Evolutionary conservation across 2,797 vertebrate genomes (phyloP).

Genomic region (Carcharodon carcharias): DNA sequence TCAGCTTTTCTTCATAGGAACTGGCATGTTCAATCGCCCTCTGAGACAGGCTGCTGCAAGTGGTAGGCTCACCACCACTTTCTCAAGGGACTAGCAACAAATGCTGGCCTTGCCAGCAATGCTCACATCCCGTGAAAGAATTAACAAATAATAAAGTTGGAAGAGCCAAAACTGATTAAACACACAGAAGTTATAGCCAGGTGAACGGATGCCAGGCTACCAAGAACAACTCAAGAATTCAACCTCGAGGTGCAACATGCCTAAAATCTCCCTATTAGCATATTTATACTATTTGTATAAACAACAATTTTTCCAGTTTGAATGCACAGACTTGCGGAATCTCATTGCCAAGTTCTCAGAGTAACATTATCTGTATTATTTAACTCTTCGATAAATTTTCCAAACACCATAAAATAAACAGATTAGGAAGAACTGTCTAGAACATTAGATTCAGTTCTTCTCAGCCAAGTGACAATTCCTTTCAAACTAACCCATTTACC

Average conservation of each 20-base stretch:
- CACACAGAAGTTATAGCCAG: not conserved
- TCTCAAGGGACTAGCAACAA: no score
- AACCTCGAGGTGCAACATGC: not conserved
- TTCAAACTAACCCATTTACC: not conserved
- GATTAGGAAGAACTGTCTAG: not conserved
- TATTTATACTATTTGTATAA: not conserved
- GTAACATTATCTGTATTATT: not conserved
- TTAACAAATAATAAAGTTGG: no score
- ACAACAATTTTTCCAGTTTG: not conserved
- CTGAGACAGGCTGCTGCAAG: not conserved
- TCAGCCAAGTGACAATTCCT: not conserved
- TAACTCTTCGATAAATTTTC: not conserved
- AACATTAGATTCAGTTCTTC: not conserved
- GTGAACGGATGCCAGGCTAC: not conserved
- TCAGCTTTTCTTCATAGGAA: not conserved
- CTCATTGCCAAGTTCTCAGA: not conserved
- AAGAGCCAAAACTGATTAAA: not conserved
- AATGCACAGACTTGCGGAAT: not conserved
- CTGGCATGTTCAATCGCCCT: not conserved
- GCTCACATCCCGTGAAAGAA: no score
- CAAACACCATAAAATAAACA: not conserved
- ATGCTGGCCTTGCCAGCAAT: no score
- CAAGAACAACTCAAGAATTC: not conserved
- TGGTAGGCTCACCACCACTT: no score
- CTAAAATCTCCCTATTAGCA: not conserved